Percentiles rank a stretch among this genome's conserved stretches.
Evolutionary conservation across 2,797 vertebrate genomes (phyloP).

Genomic region (Harpagifer antarcticus): DNA sequence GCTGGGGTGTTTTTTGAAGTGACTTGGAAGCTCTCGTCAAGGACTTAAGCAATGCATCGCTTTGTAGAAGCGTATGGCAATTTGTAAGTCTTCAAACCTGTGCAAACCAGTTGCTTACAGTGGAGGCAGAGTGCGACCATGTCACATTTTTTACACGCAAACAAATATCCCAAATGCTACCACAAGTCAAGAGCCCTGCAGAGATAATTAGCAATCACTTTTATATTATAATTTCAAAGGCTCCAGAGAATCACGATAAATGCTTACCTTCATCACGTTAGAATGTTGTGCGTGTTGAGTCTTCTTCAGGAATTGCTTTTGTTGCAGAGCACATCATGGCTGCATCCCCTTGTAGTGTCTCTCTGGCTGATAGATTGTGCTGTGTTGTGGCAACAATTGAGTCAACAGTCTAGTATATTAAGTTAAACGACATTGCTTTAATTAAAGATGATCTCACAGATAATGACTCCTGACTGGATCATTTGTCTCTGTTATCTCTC

Average conservation of each 20-base stretch:
- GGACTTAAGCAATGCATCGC: neutral
- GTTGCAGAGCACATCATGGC: slow-evolving; percentile 22
- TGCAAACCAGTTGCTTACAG: no score
- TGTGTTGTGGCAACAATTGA: slow-evolving; percentile 3
- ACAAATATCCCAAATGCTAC: no score
- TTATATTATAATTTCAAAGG: neutral
- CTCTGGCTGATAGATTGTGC: slow-evolving; percentile 2
- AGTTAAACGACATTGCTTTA: slow-evolving; percentile 58
- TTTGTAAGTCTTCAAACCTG: no score
- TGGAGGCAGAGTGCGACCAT: no score
- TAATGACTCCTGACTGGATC: slow-evolving; percentile 60
- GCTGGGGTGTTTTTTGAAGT: neutral
- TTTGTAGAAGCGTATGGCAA: no score
- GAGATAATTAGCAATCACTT: neutral
- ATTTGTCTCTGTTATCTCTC: slow-evolving; percentile 45
- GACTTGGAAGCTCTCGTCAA: neutral
- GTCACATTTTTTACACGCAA: no score
- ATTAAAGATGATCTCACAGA: slow-evolving; percentile 73
- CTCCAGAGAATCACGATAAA: neutral
- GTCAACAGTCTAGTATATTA: slow-evolving; percentile 39
- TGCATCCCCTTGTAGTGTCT: neutral
- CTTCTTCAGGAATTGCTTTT: slow-evolving; percentile 27
- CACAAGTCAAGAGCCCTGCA: neutral
- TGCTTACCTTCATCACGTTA: neutral
- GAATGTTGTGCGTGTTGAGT: slow-evolving; percentile 26